Percentiles rank a stretch among this genome's conserved stretches.
phyloP scores from a whole-genome alignment of 2,113 vertebrate genomes.

The Anguilla rostrata region DNA sequence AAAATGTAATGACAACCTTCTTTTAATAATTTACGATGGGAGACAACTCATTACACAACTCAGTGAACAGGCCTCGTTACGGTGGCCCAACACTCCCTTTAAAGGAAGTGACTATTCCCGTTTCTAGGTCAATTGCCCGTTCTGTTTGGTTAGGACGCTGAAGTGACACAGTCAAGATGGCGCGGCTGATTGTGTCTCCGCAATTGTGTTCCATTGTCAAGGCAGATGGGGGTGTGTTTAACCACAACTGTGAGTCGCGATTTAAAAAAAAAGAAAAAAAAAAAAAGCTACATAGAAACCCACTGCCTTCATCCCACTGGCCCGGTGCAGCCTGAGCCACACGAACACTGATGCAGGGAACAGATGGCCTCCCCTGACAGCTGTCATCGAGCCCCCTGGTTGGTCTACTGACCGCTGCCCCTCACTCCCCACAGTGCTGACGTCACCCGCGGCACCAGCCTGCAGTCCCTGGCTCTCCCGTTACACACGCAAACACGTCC shows the following conservation, averaged over 20 bases:
- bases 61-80: neutral
- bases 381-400: neutral
- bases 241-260: neutral
- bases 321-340: neutral
- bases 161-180: neutral
- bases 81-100: neutral
- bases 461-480: neutral
- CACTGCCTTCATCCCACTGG: neutral
- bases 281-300: neutral
- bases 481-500: neutral
- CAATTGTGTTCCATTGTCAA: neutral
- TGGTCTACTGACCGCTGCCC: neutral
- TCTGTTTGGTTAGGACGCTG: conserved; percentile 1
- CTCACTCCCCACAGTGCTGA: neutral
- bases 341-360: neutral
- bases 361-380: conserved; percentile 1
- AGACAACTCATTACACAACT: neutral
- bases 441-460: neutral
- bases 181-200: neutral
- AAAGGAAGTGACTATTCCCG: neutral
- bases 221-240: neutral
- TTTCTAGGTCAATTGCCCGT: conserved; percentile 5
- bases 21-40: neutral
- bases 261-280: neutral
- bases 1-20: neutral